These are phyloP conservation scores for Phrynosoma blainvillii DNA, from an alignment of 2,113 vertebrate species.

Conservation along the genomic window DNA sequence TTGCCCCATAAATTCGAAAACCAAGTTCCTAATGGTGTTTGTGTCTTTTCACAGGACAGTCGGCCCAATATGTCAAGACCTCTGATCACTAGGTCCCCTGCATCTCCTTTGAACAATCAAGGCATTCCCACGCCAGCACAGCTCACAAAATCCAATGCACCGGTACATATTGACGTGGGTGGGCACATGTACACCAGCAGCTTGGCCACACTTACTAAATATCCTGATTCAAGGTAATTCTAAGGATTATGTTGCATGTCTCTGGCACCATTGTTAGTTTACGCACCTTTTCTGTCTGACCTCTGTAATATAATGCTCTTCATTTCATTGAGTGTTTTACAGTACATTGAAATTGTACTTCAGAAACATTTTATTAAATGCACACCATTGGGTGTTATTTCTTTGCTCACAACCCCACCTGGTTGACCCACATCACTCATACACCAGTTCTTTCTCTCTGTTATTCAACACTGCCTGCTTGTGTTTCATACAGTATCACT, in stretches of 20 bases:
- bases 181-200: constrained; percentile 99
- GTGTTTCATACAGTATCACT: not conserved
- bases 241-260: constrained; percentile 65
- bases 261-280: constrained; percentile 49
- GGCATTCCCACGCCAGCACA: constrained; percentile 97
- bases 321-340: constrained; percentile 57
- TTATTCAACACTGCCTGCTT: not conserved
- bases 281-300: constrained; percentile 43
- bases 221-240: constrained; percentile 90
- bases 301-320: constrained; percentile 48
- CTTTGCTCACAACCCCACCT: not conserved
- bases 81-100: constrained; percentile 97
- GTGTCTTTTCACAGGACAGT: constrained; percentile 89
- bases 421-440: not conserved
- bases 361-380: constrained; percentile 1
- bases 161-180: constrained; percentile 97
- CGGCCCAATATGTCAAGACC: constrained; percentile 99
- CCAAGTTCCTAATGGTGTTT: constrained; percentile 67
- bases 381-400: not conserved
- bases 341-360: not conserved
- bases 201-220: constrained; percentile 96
- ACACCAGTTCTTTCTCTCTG: not conserved
- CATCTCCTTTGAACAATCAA: constrained; percentile 97
- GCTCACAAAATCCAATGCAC: constrained; percentile 97
- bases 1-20: constrained; percentile 21